Evolutionary conservation across 2,113 vertebrate species (phyloP).

Genomic region (Chaetorhynchus papuensis): DNA sequence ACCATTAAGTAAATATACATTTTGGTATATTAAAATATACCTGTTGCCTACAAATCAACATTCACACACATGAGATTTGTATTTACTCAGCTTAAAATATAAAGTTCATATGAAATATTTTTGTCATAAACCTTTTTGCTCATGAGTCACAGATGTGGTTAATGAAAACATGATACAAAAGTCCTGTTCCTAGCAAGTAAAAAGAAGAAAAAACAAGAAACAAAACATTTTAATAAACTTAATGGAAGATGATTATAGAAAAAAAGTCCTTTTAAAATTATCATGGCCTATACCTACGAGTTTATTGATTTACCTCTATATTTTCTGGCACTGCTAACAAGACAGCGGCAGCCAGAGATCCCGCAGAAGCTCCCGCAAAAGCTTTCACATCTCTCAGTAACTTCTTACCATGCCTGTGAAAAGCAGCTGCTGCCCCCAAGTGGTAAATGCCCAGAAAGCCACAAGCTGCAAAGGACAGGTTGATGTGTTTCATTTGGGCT

Average conservation of each 20-base stretch:
- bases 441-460: constrained; percentile 93
- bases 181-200: background rate
- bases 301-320: constrained; percentile 79
- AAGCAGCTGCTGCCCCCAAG: constrained; percentile 82
- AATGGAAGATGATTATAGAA: background rate
- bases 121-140: background rate
- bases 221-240: background rate
- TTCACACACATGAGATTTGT: background rate
- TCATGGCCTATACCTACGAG: background rate
- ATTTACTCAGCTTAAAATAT: background rate
- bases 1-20: background rate
- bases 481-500: constrained; percentile 76
- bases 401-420: constrained; percentile 78
- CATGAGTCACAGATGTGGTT: background rate
- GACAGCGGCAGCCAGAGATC: constrained; percentile 83
- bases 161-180: background rate
- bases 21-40: background rate
- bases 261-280: background rate
- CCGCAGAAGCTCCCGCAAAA: constrained; percentile 87
- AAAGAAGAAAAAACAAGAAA: background rate
- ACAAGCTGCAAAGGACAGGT: constrained; percentile 87
- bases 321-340: constrained; percentile 86
- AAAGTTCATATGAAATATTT: background rate
- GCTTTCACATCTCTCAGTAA: constrained; percentile 76
- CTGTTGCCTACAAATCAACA: background rate